Percentiles rank a stretch among this genome's conserved stretches.
Conservation (phyloP, 2,888 invertebrate genomes). For the Eudemis profundana region DNA sequence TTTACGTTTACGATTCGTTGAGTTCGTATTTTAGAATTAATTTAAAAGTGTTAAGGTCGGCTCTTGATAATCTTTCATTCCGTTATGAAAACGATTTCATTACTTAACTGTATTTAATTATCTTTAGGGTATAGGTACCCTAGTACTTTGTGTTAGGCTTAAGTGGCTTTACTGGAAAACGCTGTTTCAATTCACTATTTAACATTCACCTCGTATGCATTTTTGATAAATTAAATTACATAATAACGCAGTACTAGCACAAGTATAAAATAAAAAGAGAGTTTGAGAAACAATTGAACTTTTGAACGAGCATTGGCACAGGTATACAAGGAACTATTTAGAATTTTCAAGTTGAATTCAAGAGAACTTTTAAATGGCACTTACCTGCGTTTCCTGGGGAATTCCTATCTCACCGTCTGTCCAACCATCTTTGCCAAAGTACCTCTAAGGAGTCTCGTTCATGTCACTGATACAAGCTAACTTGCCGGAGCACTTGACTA, state of each 20-base stretch:
- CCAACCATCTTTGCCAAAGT: constrained; percentile 3
- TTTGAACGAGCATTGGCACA: neutral
- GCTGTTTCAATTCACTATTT: no score
- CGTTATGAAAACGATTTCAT: constrained; percentile 33
- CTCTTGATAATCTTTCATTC: constrained; percentile 27
- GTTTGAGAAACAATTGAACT: neutral
- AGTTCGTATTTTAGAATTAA: constrained; percentile 32
- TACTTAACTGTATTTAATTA: constrained; percentile 29
- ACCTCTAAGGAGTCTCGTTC: constrained; percentile 20
- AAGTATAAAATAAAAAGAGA: no score
- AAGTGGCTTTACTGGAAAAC: no score
- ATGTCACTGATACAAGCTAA: constrained; percentile 17
- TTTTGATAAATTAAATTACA: no score
- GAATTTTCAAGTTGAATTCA: neutral
- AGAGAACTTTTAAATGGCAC: constrained; percentile 4
- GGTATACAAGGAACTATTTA: constrained; percentile 13
- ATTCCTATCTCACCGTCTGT: neutral
- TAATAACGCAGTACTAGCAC: no score
- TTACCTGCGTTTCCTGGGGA: neutral
- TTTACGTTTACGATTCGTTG: constrained; percentile 37
- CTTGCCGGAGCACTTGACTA: constrained; percentile 11
- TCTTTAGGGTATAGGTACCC: neutral
- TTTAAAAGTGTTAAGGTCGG: constrained; percentile 35
- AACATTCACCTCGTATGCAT: no score
- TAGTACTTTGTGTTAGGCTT: neutral